Base-by-base conservation (phyloP, 2,888 invertebrate species). In the Hirtodrosophila cameraria region DNA sequence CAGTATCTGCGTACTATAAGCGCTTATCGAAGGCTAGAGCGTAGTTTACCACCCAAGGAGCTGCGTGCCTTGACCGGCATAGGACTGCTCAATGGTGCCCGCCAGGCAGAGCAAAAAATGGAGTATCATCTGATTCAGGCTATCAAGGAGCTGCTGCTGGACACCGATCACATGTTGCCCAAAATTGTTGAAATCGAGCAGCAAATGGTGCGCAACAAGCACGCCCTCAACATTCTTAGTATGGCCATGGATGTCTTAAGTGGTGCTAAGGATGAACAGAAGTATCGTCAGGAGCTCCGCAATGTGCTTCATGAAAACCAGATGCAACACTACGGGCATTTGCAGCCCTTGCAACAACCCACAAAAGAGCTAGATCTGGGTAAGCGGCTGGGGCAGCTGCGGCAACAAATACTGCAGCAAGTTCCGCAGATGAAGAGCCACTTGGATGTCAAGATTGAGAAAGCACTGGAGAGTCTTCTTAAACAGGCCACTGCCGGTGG, bases 41-140 rank as follows among this genome's bases (percentile, higher is more conserved):
- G 84, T 2, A 87, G 75, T 42, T 53, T 89, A 36, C 64, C 89
- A 2, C 78, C 76, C 1, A 62, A 88, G 36, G 90, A 91, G 36
- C 50, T 91, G 11, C 79, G 81, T 12, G 85, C 87, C 0, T 52
- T 90, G 4, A 88, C 88, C 1, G 82, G 88, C 0, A 67, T 91
- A 2, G 91, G 90, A 0, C 59, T 91, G 13, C 55, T 91, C 0
- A 87, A 90, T 38, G 91, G 91, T 0, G 89, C 89, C 2, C 67
- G 86, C 9, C 77, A 88, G 55, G 86, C 88, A 0, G 89, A 90
- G 57, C 71, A 88, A 33, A 73, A 81, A 30, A 89, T 91, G 88
- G 88, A 89, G 36, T 62, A 86, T 28, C 82, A 90, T 48, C 48
- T 90, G 41, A 81, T 87, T 3, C 68, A 69, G 11, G 62, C 72